Base-by-base conservation (phyloP, 2,888 invertebrate genomes). In the Lasius platythorax region DNA sequence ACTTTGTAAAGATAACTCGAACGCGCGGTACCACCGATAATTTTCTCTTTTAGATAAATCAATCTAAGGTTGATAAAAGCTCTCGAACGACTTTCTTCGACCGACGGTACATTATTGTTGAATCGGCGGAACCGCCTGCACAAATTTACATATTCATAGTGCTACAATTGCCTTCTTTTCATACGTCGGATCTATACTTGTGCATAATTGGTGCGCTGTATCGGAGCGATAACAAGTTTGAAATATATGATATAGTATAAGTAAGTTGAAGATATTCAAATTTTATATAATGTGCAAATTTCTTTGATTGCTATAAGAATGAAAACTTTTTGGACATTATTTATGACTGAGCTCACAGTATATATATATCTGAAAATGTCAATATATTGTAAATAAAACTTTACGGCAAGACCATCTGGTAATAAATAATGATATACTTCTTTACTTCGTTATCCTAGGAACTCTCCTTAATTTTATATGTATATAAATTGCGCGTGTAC, bases 311-410 rank as follows among this genome's bases (percentile, higher is more conserved):
- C 84, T 87, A 86, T 56, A 86, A 87, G 87, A 87, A 33, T 23
- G 46, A 30, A 33, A 85, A 84, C 84, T 89, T 91, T 91, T 92
- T 87, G 87, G 91, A 88, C 73, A 86, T 90, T 90, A 90, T 89
- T 90, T 87, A 91, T 86, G 91, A 92, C 92, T 91, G 92, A 91
- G 76, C 82, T 85, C 82, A 72, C 78, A 78, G 70, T 88, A 85
- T 92, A 90, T 90, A 70, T 88, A 85, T 92, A 90, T 89, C 88
- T 88, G 85, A 92, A 86, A 88, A 91, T 91, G 92, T 93, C 91
- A 91, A 91, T 91, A 92, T 89, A 90, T 91, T 93, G 93, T 93
- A 93, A 92, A 93, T 91, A 91, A 92, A 91, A 88, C 87, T 92
- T 88, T 91, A 90, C 90, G 84, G 86, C 90, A 91, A 88, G 89